Base-by-base conservation (phyloP, 2,797 vertebrate genomes). In the Distichodus sexfasciatus region DNA sequence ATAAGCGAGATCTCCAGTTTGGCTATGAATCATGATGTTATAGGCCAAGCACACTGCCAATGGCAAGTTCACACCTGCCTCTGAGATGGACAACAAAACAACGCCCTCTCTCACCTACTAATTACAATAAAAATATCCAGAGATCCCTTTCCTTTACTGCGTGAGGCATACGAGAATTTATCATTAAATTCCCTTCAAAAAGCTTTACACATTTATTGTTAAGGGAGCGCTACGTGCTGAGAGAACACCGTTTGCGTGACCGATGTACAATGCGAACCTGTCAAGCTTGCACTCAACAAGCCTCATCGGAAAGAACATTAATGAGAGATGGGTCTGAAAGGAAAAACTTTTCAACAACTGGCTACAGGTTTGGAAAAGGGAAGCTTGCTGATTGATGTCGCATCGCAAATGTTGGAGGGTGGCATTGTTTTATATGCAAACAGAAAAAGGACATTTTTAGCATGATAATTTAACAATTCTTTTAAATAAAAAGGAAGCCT, bases 1-100 rank as follows among this genome's bases (percentile, higher is more conserved):
- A n/a, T n/a, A n/a, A n/a, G n/a, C n/a, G n/a, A n/a, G 69, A 36
- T 58, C 66, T 63, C 69, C 66, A 74, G 36, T 40, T 21, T 26
- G 15, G 43, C 51, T 57, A 74, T 74, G 36, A 69, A 74, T 74
- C 72, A 74, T 28, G 24, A 11, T 10, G 15, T 47, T 7, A 14
- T 36, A 40, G 59, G 11, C 36, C 31, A 44, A 59, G 54, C 57
- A 15, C 50, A 47, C 15, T 24, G 24, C 46, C 48, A 31, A 54
- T 46, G 11, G 23, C 31, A 12, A 31, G 38, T 26, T 43, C 36
- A 35, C 28, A 70, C 68, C 68, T 70, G 47, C 29, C 29, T 46
- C 29, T 15, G 7, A 51, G 23, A 12, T 35, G 23, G n/a, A 4
- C 40, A 29, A 12, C 15, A 35, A 24, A 4, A 14, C 14, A 50